Base-by-base conservation (phyloP, 2,888 invertebrate genomes). In the Dicranocentrus wangi region DNA sequence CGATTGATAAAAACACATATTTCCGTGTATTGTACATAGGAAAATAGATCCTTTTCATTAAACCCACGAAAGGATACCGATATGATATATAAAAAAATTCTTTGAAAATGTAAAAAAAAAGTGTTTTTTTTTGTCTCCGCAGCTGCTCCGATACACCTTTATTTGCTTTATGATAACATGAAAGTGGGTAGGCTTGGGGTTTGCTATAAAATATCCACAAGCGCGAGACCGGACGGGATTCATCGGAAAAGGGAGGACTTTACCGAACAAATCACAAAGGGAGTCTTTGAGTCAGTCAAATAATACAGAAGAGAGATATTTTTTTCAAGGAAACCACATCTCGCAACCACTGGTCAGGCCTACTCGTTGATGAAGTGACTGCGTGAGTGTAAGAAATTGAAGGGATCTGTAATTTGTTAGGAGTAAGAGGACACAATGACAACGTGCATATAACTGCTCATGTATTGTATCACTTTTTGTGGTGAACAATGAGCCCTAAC, bases 401-500 rank as follows among this genome's bases (percentile, higher is more conserved):
- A 73, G 80, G 80, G 69, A 69, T 61, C 53, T 61, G 51, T 81
- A 81, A 81, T 81, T 81, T 81, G 80, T 81, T 73, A 66, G 63
- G 63, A 78, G 43, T 53, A 39, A 42, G 55, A 66, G 71, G 65
- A 71, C 63, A 71, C 65, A 71, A 71, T 71, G 69, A 78, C 70
- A 71, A 70, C 63, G 42, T 25, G 51, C 75, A 55, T n/a, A n/a
- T 80, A 80, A 72, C 79, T 80, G 79, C 55, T 80, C 72, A 39
- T 66, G 66, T 80, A 72, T 72, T 72, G 68, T 70, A 65, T 53
- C 73, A 76, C 76, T 70, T 65, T 69, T 83, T 83, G 82, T 70
- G 65, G 66, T 63, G 78, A 84, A 85, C 83, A 85, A 85, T 85
- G 73, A 80, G 71, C 76, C 69, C 82, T 85, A 85, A 85, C 85